Percentiles rank a stretch among this genome's conserved stretches.
phyloP scores from a whole-genome alignment of 2,113 vertebrate genomes.

The Calyptomena viridis region DNA sequence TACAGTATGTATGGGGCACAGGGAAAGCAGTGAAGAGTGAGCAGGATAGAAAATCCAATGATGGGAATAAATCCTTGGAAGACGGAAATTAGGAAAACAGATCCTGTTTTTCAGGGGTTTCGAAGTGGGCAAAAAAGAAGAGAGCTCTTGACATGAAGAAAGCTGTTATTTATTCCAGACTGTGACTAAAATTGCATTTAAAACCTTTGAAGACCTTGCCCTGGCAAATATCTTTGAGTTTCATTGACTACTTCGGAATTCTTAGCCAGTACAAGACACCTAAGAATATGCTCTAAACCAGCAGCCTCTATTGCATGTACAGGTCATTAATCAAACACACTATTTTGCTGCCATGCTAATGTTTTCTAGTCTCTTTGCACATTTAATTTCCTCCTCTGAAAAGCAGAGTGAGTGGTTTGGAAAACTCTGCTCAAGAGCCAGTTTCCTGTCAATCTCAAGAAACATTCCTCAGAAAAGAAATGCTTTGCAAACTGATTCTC shows the following conservation, averaged over 20 bases:
- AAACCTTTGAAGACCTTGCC: background rate
- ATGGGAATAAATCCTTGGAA: background rate
- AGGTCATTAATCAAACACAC: background rate
- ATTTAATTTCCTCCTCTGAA: background rate
- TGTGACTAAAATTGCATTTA: background rate
- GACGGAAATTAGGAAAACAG: background rate
- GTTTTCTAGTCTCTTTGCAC: background rate
- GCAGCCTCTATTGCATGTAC: background rate
- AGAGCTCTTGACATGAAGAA: background rate
- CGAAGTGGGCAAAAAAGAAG: background rate
- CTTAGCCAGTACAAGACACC: background rate
- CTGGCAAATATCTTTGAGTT: background rate
- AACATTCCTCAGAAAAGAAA: conserved; percentile 9
- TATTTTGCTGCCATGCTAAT: conserved; percentile 6
- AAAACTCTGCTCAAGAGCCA: background rate
- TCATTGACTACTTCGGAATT: background rate
- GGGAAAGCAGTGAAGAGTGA: background rate
- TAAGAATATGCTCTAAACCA: background rate
- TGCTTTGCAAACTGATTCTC: conserved; percentile 65
- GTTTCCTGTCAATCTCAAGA: background rate
- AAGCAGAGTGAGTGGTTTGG: background rate
- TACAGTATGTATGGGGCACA: background rate
- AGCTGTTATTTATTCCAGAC: background rate
- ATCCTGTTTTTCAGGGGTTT: background rate
- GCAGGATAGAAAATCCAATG: background rate